Percentiles rank a stretch among this genome's conserved stretches.
These are phyloP conservation scores for Oryzias sinensis DNA, from an alignment of 2,797 vertebrate genomes.

Conservation along the genomic window DNA sequence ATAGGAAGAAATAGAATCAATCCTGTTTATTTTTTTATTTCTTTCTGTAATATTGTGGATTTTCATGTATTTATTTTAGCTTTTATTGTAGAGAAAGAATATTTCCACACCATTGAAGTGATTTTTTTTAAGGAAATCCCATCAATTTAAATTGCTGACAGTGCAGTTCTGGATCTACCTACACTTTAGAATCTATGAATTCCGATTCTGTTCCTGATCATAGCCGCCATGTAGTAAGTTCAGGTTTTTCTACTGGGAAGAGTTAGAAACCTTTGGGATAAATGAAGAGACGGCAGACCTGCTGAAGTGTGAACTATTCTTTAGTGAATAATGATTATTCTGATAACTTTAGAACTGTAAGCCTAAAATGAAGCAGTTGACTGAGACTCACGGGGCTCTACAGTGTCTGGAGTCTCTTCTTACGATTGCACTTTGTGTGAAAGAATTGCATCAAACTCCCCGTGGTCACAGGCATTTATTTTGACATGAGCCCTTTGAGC, in stretches of 20 bases:
- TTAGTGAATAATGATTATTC: slow-evolving; percentile 2
- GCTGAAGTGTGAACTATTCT: background rate
- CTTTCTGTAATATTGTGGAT: too few relatives aligned
- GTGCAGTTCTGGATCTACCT: too few relatives aligned
- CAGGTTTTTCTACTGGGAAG: background rate
- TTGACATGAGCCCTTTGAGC: slow-evolving; percentile 20
- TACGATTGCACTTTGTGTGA: slow-evolving; percentile 28
- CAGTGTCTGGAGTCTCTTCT: slow-evolving; percentile 50
- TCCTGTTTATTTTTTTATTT: too few relatives aligned
- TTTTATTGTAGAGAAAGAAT: too few relatives aligned
- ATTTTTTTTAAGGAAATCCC: too few relatives aligned
- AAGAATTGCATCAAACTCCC: slow-evolving; percentile 27
- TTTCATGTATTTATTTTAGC: too few relatives aligned
- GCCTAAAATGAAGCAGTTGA: background rate
- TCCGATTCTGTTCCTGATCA: background rate
- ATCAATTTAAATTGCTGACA: too few relatives aligned
- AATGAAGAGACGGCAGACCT: background rate
- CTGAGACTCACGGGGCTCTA: background rate
- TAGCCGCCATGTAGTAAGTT: too few relatives aligned
- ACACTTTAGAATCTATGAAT: background rate
- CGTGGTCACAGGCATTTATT: background rate
- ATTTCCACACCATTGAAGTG: too few relatives aligned
- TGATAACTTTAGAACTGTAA: slow-evolving; percentile 8
- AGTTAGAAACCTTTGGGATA: background rate
- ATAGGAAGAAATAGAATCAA: too few relatives aligned